Conservation (phyloP, 2,113 vertebrate species). For the Callaeas wilsoni region DNA sequence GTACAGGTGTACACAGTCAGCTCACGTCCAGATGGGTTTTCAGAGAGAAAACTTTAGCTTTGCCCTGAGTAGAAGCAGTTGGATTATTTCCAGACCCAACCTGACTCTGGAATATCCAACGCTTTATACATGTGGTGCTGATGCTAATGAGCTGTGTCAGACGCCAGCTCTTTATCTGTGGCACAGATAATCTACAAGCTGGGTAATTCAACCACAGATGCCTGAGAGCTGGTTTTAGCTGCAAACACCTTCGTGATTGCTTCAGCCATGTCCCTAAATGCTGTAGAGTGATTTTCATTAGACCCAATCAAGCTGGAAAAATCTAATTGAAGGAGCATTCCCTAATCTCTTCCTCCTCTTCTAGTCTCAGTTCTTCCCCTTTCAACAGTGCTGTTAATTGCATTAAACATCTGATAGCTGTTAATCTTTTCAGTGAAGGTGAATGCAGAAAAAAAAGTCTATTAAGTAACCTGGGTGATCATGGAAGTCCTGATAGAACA, state of each 20-base stretch:
- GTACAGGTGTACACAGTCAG: background rate
- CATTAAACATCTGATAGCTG: background rate
- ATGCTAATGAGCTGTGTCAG: background rate
- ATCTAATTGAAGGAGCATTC: background rate
- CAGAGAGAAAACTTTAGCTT: background rate
- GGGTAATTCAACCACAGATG: background rate
- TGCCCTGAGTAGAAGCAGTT: background rate
- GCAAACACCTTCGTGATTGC: background rate
- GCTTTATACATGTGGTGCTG: background rate
- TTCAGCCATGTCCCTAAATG: background rate
- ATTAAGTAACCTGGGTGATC: background rate
- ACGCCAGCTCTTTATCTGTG: background rate
- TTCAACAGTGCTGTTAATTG: background rate
- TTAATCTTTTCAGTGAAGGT: constrained; percentile 8
- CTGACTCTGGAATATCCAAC: background rate
- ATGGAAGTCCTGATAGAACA: background rate
- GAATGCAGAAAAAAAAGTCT: background rate
- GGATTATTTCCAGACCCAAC: background rate
- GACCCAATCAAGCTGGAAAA: background rate
- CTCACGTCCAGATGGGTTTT: background rate
- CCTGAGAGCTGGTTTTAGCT: background rate
- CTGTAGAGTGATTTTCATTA: background rate
- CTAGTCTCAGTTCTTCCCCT: background rate
- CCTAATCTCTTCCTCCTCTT: background rate
- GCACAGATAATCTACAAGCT: background rate